Percentiles rank a stretch among this genome's conserved stretches.
Conservation (phyloP, 2,113 vertebrate genomes). For the Terrapene triunguis region DNA sequence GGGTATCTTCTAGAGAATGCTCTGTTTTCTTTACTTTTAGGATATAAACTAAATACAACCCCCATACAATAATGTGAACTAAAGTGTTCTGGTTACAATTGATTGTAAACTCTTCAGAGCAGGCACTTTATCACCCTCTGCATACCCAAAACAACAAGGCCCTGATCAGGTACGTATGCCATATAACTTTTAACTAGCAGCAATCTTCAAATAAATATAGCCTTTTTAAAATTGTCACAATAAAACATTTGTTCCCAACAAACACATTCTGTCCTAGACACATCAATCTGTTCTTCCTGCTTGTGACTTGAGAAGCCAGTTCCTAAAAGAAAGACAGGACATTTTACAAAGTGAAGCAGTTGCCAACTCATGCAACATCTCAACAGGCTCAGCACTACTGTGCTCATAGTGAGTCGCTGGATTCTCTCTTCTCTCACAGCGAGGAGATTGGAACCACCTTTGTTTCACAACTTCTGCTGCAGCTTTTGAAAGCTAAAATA, state of each 20-base stretch:
- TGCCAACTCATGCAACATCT: neutral
- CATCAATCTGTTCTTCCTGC: neutral
- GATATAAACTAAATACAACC: neutral
- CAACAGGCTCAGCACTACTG: neutral
- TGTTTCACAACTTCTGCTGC: neutral
- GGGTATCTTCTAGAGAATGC: neutral
- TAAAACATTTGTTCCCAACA: neutral
- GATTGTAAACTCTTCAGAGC: constrained; percentile 9
- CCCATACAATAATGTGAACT: constrained; percentile 1
- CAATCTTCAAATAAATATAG: neutral
- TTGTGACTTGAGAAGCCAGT: neutral
- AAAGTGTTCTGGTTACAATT: constrained; percentile 35
- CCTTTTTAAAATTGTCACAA: neutral
- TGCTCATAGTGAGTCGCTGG: neutral
- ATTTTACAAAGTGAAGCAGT: neutral
- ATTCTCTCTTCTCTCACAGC: neutral
- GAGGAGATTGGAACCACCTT: neutral
- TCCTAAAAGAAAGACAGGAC: constrained; percentile 16
- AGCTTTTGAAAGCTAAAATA: constrained; percentile 13
- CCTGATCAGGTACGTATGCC: neutral
- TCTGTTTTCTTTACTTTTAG: neutral
- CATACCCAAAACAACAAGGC: neutral
- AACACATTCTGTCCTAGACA: neutral
- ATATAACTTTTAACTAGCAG: neutral
- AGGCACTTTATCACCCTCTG: constrained; percentile 1